phyloP scores from a whole-genome alignment of 2,888 invertebrate species.

The Acanthosepion esculentum region DNA sequence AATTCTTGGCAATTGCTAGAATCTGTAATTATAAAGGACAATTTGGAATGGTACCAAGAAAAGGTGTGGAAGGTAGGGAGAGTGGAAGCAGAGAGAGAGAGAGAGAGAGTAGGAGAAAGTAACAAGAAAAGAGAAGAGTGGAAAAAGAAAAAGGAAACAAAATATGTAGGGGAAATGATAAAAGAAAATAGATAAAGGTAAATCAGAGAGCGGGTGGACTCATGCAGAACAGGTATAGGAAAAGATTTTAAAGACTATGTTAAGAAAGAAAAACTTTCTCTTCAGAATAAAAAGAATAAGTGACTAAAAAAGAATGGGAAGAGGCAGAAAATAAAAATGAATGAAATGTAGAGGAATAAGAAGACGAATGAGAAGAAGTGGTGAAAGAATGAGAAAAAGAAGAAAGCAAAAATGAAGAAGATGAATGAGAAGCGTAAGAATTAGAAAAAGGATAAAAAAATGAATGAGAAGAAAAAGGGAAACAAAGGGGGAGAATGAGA shows the following conservation, averaged over 20 bases:
- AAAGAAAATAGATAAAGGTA: not conserved
- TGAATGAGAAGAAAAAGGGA: not conserved
- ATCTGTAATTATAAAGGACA: constrained; percentile 33
- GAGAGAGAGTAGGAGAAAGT: not conserved
- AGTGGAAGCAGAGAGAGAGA: not conserved
- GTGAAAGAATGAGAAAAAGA: not conserved
- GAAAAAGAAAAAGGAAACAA: not conserved
- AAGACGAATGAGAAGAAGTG: not conserved
- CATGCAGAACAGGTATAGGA: too few species aligned
- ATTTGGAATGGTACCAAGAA: not conserved
- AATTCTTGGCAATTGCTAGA: constrained; percentile 9
- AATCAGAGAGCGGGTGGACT: not conserved
- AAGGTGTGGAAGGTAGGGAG: not conserved
- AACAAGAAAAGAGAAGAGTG: not conserved
- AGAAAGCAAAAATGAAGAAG: not conserved
- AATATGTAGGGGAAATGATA: not conserved
- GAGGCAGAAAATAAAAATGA: too few species aligned
- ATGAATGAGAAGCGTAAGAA: not conserved
- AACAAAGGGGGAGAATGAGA: not conserved
- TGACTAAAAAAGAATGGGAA: too few species aligned
- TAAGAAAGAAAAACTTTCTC: too few species aligned
- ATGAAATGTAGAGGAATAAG: not conserved
- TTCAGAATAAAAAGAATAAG: too few species aligned
- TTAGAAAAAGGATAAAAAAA: not conserved
- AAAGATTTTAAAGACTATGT: too few species aligned